Evolutionary conservation across 92 coral and sea anemone genomes (phyloP).

Genomic region (Diadumene lineata): DNA sequence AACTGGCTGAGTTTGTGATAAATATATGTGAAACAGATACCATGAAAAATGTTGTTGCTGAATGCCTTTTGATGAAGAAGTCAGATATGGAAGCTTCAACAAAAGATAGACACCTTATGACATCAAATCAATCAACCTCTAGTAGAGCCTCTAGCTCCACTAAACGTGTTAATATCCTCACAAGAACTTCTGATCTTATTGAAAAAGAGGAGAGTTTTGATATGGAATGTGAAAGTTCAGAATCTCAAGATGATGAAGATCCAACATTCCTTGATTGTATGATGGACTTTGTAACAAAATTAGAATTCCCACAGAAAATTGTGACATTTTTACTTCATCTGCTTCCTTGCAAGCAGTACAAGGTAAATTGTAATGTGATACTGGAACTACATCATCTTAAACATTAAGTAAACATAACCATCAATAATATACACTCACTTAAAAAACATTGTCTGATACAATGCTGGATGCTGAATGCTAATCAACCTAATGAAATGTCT

Average conservation of each 20-base stretch:
- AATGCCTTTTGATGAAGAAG: slow-evolving; percentile 61
- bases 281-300: slow-evolving; percentile 90
- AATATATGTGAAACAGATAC: slow-evolving; percentile 86
- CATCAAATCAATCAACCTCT: too few species aligned
- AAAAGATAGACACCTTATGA: slow-evolving; percentile 34
- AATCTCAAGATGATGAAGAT: slow-evolving; percentile 48
- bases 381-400: too few species aligned
- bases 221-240: slow-evolving; percentile 53
- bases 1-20: slow-evolving; percentile 74
- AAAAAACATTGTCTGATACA: too few species aligned
- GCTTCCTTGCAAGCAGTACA: slow-evolving; percentile 78
- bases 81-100: slow-evolving; percentile 49
- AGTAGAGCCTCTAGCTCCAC: neutral
- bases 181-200: slow-evolving; percentile 9
- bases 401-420: too few species aligned
- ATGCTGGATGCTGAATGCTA: too few species aligned
- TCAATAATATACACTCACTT: too few species aligned
- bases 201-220: slow-evolving; percentile 54
- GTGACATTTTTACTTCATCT: slow-evolving; percentile 98
- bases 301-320: slow-evolving; percentile 93
- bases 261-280: slow-evolving; percentile 81
- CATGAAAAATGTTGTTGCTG: slow-evolving; percentile 75
- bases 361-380: slow-evolving; percentile 43
- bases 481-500: too few species aligned
- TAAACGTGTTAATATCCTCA: neutral